Conservation (phyloP, 2,888 invertebrate species). For the Tiliacea citrago region DNA sequence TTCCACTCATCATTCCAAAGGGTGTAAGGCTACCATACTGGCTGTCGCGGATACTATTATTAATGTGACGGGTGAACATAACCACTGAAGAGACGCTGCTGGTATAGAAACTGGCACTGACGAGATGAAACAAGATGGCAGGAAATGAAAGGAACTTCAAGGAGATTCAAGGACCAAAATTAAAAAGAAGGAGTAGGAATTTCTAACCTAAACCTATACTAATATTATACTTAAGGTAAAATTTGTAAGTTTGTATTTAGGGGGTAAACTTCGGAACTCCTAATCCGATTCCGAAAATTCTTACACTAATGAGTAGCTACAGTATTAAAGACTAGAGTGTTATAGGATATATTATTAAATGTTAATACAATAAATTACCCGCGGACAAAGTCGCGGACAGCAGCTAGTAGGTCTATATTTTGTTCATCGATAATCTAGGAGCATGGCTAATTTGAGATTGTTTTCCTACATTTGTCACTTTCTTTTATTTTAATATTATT, state of each 20-base stretch:
- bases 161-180: neutral
- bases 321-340: neutral
- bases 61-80: constrained; percentile 13
- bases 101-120: neutral
- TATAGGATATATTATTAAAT: neutral
- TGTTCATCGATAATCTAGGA: neutral
- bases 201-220: neutral
- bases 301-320: neutral
- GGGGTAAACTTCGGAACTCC: too few species aligned
- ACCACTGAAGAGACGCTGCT: constrained; percentile 15
- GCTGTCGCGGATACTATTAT: constrained; percentile 3
- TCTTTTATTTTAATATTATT: too few species aligned
- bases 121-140: neutral
- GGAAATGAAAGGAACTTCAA: neutral
- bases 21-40: constrained; percentile 48
- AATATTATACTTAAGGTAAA: neutral
- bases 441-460: too few species aligned
- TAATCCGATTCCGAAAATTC: too few species aligned
- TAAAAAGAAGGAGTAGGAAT: neutral
- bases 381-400: neutral
- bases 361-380: too few species aligned
- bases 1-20: constrained; percentile 50
- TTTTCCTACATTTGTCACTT: too few species aligned
- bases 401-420: neutral
- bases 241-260: neutral